Evolutionary conservation across 2,113 vertebrate species (phyloP).

Genomic region (Otus sunia): DNA sequence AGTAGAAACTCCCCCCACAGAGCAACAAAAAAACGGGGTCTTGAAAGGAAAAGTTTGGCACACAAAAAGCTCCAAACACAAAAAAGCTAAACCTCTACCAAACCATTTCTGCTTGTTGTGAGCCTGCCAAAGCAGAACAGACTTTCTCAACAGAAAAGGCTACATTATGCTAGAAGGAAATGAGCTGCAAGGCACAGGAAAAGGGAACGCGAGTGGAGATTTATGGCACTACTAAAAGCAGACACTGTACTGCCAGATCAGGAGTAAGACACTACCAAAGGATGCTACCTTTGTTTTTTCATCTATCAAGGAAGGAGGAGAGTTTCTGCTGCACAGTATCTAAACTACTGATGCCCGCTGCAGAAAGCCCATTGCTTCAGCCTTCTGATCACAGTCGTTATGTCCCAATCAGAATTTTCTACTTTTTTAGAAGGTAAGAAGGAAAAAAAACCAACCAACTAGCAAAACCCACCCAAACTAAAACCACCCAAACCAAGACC

Average conservation of each 20-base stretch:
- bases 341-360: background rate
- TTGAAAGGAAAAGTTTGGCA: slow-evolving; percentile 59
- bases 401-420: background rate
- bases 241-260: slow-evolving; percentile 55
- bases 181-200: slow-evolving; percentile 67
- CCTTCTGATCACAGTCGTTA: background rate
- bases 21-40: slow-evolving; percentile 25
- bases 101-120: slow-evolving; percentile 53
- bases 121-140: slow-evolving; percentile 67
- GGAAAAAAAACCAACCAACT: background rate
- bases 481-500: background rate
- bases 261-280: slow-evolving; percentile 1
- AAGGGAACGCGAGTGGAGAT: slow-evolving; percentile 64
- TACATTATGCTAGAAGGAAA: slow-evolving; percentile 68
- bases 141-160: slow-evolving; percentile 64
- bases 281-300: slow-evolving; percentile 39
- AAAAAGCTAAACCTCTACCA: slow-evolving; percentile 60
- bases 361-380: background rate
- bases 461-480: background rate
- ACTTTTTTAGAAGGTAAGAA: background rate
- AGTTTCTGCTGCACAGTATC: background rate
- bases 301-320: background rate
- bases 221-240: slow-evolving; percentile 60
- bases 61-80: slow-evolving; percentile 52
- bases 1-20: background rate